Evolutionary conservation across 2,888 invertebrate genomes (phyloP).

Genomic region (Drosophila pseudotakahashii): DNA sequence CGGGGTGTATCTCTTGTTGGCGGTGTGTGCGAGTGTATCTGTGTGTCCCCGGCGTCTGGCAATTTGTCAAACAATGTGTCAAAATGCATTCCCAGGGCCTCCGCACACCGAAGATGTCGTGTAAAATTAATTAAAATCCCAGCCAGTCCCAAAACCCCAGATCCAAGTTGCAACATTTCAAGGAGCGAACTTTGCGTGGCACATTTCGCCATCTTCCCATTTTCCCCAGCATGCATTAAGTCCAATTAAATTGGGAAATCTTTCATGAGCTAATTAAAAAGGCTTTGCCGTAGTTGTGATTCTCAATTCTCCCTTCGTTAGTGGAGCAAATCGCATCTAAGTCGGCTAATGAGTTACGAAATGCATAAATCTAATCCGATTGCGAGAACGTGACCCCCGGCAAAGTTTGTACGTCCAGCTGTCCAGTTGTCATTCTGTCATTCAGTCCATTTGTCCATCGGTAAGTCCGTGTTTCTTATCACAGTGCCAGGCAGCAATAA

Average conservation of each 20-base stretch:
- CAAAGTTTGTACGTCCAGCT: slow-evolving; percentile 2
- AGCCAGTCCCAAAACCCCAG: slow-evolving; percentile 4
- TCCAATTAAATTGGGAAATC: slow-evolving; percentile 68
- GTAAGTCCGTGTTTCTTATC: slow-evolving; percentile 30
- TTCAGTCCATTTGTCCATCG: slow-evolving; percentile 5
- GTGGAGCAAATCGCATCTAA: slow-evolving; percentile 30
- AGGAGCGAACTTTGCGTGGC: slow-evolving; percentile 50
- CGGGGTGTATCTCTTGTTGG: slow-evolving; percentile 39
- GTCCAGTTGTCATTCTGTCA: neutral
- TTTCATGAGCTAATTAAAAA: slow-evolving; percentile 53
- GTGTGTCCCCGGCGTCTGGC: slow-evolving; percentile 60
- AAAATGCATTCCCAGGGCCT: slow-evolving; percentile 60
- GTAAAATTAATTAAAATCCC: slow-evolving; percentile 74
- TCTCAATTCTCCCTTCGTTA: slow-evolving; percentile 34
- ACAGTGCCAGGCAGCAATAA: slow-evolving; percentile 47
- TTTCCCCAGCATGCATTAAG: slow-evolving; percentile 62
- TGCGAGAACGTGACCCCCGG: slow-evolving; percentile 23
- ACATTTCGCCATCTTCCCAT: slow-evolving; percentile 4
- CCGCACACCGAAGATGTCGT: slow-evolving; percentile 17
- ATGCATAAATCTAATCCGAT: slow-evolving; percentile 45
- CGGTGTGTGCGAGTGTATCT: slow-evolving; percentile 22
- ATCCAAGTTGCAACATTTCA: slow-evolving; percentile 36
- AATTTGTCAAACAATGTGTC: slow-evolving; percentile 81
- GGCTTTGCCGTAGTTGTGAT: slow-evolving; percentile 29
- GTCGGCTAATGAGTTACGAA: slow-evolving; percentile 56